Evolutionary conservation across 2,888 invertebrate species (phyloP).

Genomic region (Trissoscelio sp.): DNA sequence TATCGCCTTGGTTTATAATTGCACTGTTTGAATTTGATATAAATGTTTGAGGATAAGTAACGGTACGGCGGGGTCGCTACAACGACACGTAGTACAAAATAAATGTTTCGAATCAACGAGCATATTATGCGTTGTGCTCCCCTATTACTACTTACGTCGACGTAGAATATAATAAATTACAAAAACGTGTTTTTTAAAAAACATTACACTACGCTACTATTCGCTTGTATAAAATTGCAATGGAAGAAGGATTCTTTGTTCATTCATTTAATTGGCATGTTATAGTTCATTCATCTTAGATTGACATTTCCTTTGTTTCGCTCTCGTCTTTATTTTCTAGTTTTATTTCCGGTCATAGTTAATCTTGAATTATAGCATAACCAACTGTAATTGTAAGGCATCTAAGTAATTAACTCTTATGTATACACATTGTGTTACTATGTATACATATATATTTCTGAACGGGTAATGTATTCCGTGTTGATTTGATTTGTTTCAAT

Average conservation of each 20-base stretch:
- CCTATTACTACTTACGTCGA: slow-evolving; percentile 60
- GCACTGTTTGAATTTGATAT: slow-evolving; percentile 43
- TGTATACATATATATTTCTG: slow-evolving; percentile 54
- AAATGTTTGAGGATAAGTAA: not conserved
- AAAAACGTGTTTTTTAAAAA: slow-evolving; percentile 64
- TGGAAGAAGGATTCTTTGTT: slow-evolving; percentile 70
- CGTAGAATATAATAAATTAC: slow-evolving; percentile 68
- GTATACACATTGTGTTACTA: slow-evolving; percentile 47
- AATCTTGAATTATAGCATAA: slow-evolving; percentile 68
- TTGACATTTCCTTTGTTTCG: slow-evolving; percentile 56
- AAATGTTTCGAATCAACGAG: slow-evolving; percentile 48
- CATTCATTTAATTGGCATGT: slow-evolving; percentile 69
- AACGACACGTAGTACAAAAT: slow-evolving; percentile 32
- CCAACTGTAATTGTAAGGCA: slow-evolving; percentile 69
- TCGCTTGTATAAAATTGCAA: slow-evolving; percentile 68
- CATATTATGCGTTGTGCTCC: slow-evolving; percentile 58
- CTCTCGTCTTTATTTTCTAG: slow-evolving; percentile 30
- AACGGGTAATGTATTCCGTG: slow-evolving; percentile 46
- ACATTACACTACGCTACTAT: slow-evolving; percentile 63
- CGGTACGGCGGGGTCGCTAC: slow-evolving; percentile 23
- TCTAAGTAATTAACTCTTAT: slow-evolving; percentile 68
- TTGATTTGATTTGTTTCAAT: slow-evolving; percentile 31
- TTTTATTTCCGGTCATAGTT: slow-evolving; percentile 44
- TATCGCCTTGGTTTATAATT: slow-evolving; percentile 6
- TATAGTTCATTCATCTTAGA: slow-evolving; percentile 55